Conservation (phyloP, 2,113 vertebrate species). For the Pituophis catenifer region DNA sequence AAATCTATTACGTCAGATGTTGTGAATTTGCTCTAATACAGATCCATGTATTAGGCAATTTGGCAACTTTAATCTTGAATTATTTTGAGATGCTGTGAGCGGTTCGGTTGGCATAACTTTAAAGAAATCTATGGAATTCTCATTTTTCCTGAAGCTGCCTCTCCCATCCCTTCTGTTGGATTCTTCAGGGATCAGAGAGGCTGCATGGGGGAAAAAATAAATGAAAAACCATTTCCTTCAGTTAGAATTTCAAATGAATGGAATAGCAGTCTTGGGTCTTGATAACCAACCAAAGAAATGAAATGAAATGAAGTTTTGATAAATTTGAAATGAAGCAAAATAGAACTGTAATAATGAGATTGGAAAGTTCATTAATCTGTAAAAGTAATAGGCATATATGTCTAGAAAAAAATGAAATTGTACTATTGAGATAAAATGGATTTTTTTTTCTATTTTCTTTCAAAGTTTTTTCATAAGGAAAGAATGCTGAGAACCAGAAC, state of each 20-base stretch:
- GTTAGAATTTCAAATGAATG: not conserved
- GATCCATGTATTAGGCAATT: not conserved
- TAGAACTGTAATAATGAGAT: not conserved
- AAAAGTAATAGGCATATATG: not conserved
- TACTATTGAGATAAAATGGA: not conserved
- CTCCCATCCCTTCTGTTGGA: not conserved
- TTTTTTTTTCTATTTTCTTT: conserved; percentile 23
- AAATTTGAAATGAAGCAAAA: not conserved
- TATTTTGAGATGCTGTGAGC: not conserved
- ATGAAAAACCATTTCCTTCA: not conserved
- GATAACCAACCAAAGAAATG: not conserved
- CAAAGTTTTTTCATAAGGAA: conserved; percentile 88
- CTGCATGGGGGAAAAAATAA: not conserved
- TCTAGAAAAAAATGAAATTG: not conserved
- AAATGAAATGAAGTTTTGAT: not conserved
- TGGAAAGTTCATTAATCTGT: not conserved
- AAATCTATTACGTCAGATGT: not conserved
- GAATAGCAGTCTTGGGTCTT: not conserved
- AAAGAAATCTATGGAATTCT: not conserved
- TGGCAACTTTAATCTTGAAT: not conserved
- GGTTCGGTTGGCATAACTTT: not conserved
- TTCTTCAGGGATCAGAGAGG: not conserved
- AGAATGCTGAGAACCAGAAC: conserved; percentile 84
- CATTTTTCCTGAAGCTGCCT: not conserved
- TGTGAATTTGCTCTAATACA: not conserved